Conservation (phyloP, 2,113 vertebrate genomes). For the Anas platyrhynchos region DNA sequence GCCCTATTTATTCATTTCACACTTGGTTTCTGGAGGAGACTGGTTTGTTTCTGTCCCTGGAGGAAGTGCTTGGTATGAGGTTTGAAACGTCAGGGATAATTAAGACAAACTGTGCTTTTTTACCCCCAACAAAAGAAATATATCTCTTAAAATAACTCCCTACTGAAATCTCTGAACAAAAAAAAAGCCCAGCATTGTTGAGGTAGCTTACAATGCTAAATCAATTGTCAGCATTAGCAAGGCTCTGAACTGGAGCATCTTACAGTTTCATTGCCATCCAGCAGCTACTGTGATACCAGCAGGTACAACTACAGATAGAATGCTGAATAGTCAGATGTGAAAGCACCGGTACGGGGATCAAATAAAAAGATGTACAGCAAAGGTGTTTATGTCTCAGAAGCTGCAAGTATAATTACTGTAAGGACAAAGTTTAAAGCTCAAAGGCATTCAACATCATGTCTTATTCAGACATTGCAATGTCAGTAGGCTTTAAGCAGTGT, state of each 20-base stretch:
- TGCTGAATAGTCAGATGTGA: constrained; percentile 22
- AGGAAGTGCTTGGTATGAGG: constrained; percentile 61
- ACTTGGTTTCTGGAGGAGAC: constrained; percentile 60
- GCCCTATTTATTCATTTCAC: constrained; percentile 69
- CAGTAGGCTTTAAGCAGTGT: background rate
- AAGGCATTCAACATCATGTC: background rate
- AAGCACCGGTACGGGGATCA: background rate
- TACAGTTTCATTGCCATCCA: constrained; percentile 43
- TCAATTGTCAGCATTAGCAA: constrained; percentile 56
- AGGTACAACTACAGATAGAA: background rate
- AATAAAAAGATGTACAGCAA: background rate
- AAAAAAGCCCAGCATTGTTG: constrained; percentile 31
- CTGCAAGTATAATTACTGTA: background rate
- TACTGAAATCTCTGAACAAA: constrained; percentile 65
- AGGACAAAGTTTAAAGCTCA: constrained; percentile 3
- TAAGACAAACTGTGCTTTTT: constrained; percentile 78
- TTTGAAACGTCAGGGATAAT: constrained; percentile 78
- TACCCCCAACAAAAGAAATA: constrained; percentile 70
- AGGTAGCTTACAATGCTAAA: constrained; percentile 55
- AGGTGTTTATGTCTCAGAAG: constrained; percentile 28
- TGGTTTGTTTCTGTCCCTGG: constrained; percentile 71
- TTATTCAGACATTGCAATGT: background rate
- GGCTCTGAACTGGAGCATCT: constrained; percentile 27
- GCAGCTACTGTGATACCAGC: background rate
- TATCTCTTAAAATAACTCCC: constrained; percentile 75